Evolutionary conservation across 1,140 invertebrate genomes (phyloP).

Genomic region (Gonioctena quinquepunctata): DNA sequence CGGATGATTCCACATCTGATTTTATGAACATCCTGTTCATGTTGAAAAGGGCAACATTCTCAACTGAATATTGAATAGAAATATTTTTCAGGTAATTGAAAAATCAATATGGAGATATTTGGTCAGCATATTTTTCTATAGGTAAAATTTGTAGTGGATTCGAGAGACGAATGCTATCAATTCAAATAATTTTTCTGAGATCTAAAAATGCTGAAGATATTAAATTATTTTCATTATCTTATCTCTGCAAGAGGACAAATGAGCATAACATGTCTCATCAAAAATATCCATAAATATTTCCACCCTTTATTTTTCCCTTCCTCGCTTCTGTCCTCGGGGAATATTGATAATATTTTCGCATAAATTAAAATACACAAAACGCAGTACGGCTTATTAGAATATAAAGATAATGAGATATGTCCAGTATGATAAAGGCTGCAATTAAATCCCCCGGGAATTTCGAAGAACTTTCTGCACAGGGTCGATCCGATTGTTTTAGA

Average conservation of each 20-base stretch:
- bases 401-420: not conserved
- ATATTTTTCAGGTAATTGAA: no score
- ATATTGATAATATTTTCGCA: not conserved
- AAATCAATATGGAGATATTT: no score
- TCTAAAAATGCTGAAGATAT: no score
- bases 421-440: not conserved
- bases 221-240: not conserved
- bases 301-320: not conserved
- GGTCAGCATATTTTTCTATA: no score
- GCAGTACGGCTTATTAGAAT: not conserved
- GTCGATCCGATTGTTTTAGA: no score
- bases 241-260: not conserved
- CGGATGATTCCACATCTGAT: no score
- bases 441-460: not conserved
- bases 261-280: not conserved
- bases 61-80: no score
- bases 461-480: not conserved
- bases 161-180: no score
- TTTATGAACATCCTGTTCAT: no score
- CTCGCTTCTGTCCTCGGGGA: not conserved
- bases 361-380: slow-evolving; percentile 12
- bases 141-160: no score
- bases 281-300: slow-evolving; percentile 12
- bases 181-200: no score
- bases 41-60: no score